phyloP scores from a whole-genome alignment of 1,140 invertebrate species.

The Lepidurus couesii region DNA sequence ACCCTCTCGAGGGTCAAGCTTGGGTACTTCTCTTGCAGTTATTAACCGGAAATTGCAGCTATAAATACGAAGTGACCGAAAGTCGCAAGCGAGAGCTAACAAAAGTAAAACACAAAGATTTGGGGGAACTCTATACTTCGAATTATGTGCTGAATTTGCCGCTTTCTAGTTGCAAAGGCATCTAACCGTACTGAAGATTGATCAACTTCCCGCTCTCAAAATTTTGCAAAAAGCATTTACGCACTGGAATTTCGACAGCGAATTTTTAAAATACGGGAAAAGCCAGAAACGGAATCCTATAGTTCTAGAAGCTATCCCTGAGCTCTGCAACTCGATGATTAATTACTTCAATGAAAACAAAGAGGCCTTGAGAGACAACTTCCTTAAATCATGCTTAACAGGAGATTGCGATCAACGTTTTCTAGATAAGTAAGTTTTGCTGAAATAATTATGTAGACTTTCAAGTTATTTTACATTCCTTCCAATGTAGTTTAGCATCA shows the following conservation, averaged over 20 bases:
- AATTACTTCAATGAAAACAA: neutral
- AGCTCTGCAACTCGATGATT: neutral
- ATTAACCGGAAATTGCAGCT: neutral
- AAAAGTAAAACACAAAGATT: neutral
- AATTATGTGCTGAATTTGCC: too few relatives aligned
- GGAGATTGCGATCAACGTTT: neutral
- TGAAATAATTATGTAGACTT: neutral
- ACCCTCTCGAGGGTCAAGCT: neutral
- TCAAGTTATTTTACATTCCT: neutral
- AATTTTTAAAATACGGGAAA: neutral
- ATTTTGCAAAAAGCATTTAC: neutral
- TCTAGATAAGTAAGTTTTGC: neutral
- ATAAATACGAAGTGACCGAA: conserved; percentile 10
- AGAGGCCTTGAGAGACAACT: neutral
- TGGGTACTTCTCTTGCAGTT: neutral
- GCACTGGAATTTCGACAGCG: neutral
- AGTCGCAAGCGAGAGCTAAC: neutral
- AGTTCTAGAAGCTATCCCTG: neutral
- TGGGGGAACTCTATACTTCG: neutral
- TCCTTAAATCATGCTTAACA: neutral
- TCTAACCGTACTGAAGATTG: neutral
- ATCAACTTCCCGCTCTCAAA: neutral
- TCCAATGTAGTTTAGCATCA: neutral
- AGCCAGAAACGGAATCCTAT: neutral
- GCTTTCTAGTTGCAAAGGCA: neutral